Conservation (phyloP, 1,140 invertebrate genomes). For the Rhopalosiphum maidis region DNA sequence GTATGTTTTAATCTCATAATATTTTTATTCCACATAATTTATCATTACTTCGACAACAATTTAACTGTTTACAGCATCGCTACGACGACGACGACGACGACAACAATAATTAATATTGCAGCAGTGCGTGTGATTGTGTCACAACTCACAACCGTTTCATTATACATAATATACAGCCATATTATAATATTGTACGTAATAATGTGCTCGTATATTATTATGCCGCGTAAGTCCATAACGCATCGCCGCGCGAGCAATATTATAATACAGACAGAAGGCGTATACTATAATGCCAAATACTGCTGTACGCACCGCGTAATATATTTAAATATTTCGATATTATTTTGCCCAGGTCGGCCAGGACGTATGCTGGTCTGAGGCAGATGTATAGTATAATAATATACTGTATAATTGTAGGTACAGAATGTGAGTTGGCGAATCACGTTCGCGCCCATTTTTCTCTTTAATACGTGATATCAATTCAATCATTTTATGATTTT, state of each 20-base stretch:
- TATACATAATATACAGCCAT: background rate
- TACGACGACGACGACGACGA: background rate
- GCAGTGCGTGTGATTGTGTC: background rate
- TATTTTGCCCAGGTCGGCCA: background rate
- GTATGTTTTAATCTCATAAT: background rate
- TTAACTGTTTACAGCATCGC: background rate
- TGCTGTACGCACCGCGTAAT: background rate
- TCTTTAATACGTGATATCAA: no score
- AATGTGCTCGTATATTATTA: background rate
- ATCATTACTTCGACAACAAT: background rate
- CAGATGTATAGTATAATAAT: no score
- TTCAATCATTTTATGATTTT: background rate
- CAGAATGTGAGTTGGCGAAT: no score
- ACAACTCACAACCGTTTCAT: background rate
- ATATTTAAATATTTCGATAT: background rate
- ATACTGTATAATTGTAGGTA: no score
- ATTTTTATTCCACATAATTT: background rate
- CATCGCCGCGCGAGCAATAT: background rate
- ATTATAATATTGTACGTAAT: background rate
- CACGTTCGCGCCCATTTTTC: no score
- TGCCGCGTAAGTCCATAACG: background rate
- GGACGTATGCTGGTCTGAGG: no score
- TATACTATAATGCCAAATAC: no score
- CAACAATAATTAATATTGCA: slow-evolving; percentile 12
- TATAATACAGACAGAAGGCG: background rate